Conservation (phyloP, 2,888 invertebrate species). For the Chalcosyrphus nemorum region DNA sequence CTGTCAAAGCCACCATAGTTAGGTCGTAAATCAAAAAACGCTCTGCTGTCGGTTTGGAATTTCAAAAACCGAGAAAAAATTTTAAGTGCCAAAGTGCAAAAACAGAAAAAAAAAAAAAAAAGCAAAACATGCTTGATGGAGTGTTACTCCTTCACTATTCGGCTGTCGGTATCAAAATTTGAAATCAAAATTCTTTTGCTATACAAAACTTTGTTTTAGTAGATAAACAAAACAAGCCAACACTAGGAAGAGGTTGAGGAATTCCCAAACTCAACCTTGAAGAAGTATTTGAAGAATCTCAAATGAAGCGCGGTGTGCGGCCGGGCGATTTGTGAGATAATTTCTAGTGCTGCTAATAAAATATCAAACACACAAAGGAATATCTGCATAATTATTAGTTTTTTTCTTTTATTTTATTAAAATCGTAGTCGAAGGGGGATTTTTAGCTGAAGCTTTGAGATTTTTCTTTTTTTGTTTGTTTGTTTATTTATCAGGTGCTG, state of each 20-base stretch:
- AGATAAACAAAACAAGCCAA: slow-evolving; percentile 15
- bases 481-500: slow-evolving; percentile 23
- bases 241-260: slow-evolving; percentile 8
- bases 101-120: slow-evolving; percentile 6
- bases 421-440: background rate
- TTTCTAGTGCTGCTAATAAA: background rate
- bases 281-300: slow-evolving; percentile 15
- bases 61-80: background rate
- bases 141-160: background rate
- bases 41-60: slow-evolving; percentile 33
- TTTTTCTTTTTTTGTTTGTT: slow-evolving; percentile 15
- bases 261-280: slow-evolving; percentile 20
- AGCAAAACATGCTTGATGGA: background rate
- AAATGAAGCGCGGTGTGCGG: slow-evolving; percentile 6
- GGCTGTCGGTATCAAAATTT: background rate
- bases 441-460: background rate
- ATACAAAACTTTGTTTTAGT: background rate
- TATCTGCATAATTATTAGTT: slow-evolving; percentile 11
- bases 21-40: slow-evolving; percentile 37
- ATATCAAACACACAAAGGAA: background rate
- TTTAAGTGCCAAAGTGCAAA: background rate
- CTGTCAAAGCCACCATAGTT: slow-evolving; percentile 8
- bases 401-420: background rate
- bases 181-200: slow-evolving; percentile 6
- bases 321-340: background rate